Percentiles rank a stretch among this genome's conserved stretches.
Conservation (phyloP, 2,888 invertebrate genomes). For the Heteropelma amictum region DNA sequence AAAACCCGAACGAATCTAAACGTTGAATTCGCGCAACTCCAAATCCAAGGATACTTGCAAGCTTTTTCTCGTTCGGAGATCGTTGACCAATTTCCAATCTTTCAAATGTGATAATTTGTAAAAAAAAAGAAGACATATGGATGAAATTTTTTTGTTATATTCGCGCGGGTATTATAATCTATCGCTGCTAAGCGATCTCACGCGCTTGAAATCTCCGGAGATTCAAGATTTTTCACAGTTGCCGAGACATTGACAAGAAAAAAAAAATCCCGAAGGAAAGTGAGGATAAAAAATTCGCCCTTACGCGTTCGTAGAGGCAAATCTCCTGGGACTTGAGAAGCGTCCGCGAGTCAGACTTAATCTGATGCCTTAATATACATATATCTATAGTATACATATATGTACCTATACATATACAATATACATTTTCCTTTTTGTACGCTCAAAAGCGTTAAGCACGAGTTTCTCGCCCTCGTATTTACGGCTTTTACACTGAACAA, state of each 20-base stretch:
- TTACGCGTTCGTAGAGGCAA: conserved; percentile 55
- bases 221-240: conserved; percentile 28
- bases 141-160: not conserved
- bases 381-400: not conserved
- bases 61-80: too few species aligned
- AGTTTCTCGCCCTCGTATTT: conserved; percentile 53
- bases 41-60: too few species aligned
- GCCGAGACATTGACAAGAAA: conserved; percentile 15
- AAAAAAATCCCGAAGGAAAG: conserved; percentile 19
- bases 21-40: not conserved
- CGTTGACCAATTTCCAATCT: too few species aligned
- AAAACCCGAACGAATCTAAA: not conserved
- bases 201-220: conserved; percentile 24
- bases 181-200: conserved; percentile 7
- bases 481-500: conserved; percentile 26
- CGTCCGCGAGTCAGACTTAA: conserved; percentile 49
- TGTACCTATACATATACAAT: not conserved
- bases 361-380: conserved; percentile 22
- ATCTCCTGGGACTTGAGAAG: conserved; percentile 57
- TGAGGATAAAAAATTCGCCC: conserved; percentile 19
- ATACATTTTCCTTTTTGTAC: conserved; percentile 41
- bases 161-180: conserved; percentile 1
- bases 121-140: too few species aligned
- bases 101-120: not conserved
- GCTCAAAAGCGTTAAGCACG: conserved; percentile 57